phyloP scores from a whole-genome alignment of 1,140 invertebrate genomes.

The Atta colombica region DNA sequence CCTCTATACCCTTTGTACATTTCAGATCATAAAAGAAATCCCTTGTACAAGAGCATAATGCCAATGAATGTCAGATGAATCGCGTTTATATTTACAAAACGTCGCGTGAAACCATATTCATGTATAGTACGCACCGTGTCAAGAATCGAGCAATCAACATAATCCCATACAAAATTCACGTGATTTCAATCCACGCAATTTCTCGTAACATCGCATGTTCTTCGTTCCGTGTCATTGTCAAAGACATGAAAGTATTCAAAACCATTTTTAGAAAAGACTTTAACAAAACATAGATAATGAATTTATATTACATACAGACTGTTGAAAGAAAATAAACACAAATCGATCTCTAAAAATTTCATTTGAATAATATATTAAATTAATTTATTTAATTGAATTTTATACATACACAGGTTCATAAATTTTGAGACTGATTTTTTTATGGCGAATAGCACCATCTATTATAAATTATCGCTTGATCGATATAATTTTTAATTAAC shows the following conservation, averaged over 20 bases:
- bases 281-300: background rate
- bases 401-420: too few species aligned
- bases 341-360: background rate
- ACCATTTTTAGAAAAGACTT: background rate
- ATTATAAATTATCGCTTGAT: too few species aligned
- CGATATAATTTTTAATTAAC: too few species aligned
- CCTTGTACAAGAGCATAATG: slow-evolving; percentile 64
- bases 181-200: slow-evolving; percentile 7
- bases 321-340: background rate
- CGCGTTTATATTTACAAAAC: slow-evolving; percentile 66
- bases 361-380: too few species aligned
- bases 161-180: background rate
- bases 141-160: slow-evolving; percentile 67
- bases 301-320: background rate
- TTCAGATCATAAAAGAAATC: slow-evolving; percentile 25
- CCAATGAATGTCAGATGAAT: slow-evolving; percentile 35
- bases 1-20: slow-evolving; percentile 61
- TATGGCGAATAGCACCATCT: too few species aligned
- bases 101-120: slow-evolving; percentile 54
- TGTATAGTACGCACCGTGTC: slow-evolving; percentile 39
- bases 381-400: too few species aligned
- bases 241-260: background rate
- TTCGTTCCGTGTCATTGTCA: background rate
- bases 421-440: too few species aligned
- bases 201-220: background rate